phyloP scores from a whole-genome alignment of 2,797 vertebrate genomes.

The Coluber constrictor region DNA sequence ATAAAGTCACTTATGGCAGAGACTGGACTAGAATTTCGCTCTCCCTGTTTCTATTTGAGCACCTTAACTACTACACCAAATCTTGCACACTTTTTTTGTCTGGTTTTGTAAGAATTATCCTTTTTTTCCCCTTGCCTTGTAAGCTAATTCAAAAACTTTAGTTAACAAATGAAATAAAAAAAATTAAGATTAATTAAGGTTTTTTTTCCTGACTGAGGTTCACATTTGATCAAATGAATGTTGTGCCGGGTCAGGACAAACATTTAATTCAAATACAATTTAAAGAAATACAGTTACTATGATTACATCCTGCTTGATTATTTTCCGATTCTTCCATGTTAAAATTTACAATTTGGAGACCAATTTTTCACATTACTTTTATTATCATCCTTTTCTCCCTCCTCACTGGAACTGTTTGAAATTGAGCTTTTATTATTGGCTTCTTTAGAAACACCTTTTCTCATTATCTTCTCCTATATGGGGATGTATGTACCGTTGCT shows the following conservation, averaged over 20 bases:
- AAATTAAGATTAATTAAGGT: too few species aligned
- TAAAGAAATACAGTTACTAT: neutral
- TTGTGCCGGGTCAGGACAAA: neutral
- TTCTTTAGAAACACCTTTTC: neutral
- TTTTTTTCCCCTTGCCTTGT: neutral
- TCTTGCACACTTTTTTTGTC: neutral
- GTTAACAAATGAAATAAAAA: neutral
- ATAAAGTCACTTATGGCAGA: neutral
- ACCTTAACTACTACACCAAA: neutral
- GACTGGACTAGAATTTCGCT: neutral
- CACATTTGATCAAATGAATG: neutral
- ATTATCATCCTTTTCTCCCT: neutral
- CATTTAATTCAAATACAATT: neutral
- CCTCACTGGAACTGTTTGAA: neutral
- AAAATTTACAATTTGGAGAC: neutral
- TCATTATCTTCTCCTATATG: neutral
- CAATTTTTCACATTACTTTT: neutral
- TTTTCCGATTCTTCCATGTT: neutral
- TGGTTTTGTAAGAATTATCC: neutral
- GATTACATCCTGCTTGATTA: neutral
- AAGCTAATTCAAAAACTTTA: neutral
- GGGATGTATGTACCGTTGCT: neutral
- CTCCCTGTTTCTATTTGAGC: neutral
- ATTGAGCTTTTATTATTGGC: neutral
- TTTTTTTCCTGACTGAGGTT: neutral